Evolutionary conservation across 2,113 vertebrate genomes (phyloP).

Genomic region (Nerophis ophidion): DNA sequence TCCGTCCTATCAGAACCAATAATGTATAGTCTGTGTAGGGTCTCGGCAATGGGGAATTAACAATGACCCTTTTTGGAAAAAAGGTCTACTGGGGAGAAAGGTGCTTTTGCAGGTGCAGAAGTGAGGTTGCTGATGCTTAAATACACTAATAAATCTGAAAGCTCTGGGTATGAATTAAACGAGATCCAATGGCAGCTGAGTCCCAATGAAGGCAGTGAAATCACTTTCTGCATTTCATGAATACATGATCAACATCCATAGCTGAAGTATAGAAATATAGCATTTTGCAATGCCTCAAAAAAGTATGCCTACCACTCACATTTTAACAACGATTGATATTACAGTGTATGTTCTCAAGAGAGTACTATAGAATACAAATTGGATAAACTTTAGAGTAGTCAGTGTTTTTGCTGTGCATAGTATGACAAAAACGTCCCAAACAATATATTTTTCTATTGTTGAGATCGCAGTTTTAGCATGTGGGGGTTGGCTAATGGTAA

Average conservation of each 20-base stretch:
- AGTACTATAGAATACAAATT: no score
- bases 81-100: constrained; percentile 1
- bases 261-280: not conserved
- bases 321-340: no score
- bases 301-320: no score
- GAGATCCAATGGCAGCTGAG: not conserved
- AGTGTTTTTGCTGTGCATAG: no score
- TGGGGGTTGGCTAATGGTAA: no score
- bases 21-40: constrained; percentile 28
- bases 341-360: no score
- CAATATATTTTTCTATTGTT: no score
- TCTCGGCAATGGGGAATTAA: constrained; percentile 18
- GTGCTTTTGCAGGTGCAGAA: not conserved
- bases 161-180: not conserved
- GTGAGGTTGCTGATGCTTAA: not conserved
- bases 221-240: not conserved
- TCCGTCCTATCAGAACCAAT: constrained; percentile 34
- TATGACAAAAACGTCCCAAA: no score
- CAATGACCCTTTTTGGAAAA: constrained; percentile 12
- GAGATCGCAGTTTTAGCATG: no score
- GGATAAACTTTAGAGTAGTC: no score
- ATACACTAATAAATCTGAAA: not conserved
- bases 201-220: not conserved
- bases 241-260: not conserved
- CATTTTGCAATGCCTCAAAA: not conserved